Evolutionary conservation across 2,113 vertebrate genomes (phyloP), one percentile per base, ranked within the genome.

Genomic region (Athene noctua): DNA sequence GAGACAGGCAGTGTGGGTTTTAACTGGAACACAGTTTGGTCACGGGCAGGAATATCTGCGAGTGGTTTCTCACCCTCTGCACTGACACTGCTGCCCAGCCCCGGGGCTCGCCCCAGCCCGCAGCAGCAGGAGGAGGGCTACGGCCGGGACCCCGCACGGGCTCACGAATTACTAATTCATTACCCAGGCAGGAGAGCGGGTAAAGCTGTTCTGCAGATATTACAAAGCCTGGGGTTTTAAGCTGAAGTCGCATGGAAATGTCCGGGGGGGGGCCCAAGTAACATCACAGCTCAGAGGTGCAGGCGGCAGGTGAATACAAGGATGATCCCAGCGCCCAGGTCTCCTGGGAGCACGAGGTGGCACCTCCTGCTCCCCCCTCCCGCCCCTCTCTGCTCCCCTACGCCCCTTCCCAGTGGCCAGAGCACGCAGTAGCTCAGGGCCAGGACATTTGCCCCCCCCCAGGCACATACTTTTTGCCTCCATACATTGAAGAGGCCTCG

Each of bases 231-330:
- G 11, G 12, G 19, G 3, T 16, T 54, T 30, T n/a, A 3, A 18
- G 27, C 25, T 44, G 80, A 15, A 44, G 8, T 3, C 10, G 40
- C 14, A 23, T 2, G 20, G 81, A 55, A 62, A 16, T 2, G 4
- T 6, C 4, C 4, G 5, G 26, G 30, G 61, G 61, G 6, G 10
- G 6, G 3, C 6, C 11, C 42, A 40, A n/a, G 58, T 6, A 5
- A 49, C 0, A 0, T 18, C 1, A 0, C 2, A 2, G 34, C 2
- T 57, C 25, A 30, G 54, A 13, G 2, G 2, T 23, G 38, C 44
- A 23, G 30, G 14, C 17, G 32, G 42, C 40, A 44, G 67, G 1
- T 5, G 15, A 66, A 4, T 0, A 12, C 34, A 4, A 5, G 42
- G 65, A 49, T 5, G 6, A 49, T 2, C 22, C 61, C 57, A 57